Evolutionary conservation across 2,113 vertebrate species (phyloP).

Genomic region (Engraulis encrasicolus): DNA sequence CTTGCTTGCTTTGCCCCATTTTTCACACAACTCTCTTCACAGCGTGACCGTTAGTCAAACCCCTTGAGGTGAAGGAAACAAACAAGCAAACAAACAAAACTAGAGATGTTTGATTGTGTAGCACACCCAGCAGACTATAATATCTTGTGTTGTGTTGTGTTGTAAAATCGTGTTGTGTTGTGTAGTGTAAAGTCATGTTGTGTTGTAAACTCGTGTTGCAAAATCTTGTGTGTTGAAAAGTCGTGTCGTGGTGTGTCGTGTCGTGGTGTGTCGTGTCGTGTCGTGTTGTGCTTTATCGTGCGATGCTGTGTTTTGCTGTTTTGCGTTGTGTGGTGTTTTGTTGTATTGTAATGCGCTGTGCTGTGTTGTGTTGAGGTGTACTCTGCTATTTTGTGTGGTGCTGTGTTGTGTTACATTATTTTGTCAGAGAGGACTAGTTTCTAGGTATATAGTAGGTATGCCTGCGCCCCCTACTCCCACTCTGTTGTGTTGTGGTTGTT

Average conservation of each 20-base stretch:
- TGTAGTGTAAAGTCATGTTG: neutral
- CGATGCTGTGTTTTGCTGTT: too few relatives aligned
- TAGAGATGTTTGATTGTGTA: neutral
- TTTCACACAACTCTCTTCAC: neutral
- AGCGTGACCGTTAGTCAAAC: neutral
- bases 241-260: too few relatives aligned
- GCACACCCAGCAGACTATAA: too few relatives aligned
- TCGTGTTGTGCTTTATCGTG: too few relatives aligned
- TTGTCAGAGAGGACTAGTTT: neutral
- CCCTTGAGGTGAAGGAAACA: conserved; percentile 22
- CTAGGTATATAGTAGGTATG: conserved; percentile 4
- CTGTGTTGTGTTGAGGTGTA: conserved; percentile 35
- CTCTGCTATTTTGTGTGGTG: too few relatives aligned
- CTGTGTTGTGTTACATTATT: neutral
- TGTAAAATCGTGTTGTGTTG: neutral
- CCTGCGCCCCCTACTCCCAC: neutral
- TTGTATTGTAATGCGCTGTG: too few relatives aligned
- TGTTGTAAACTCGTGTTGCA: too few relatives aligned
- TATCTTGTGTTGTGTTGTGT: conserved; percentile 34
- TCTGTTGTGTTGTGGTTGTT: conserved; percentile 21
- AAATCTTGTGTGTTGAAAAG: too few relatives aligned
- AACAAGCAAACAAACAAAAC: conserved; percentile 7
- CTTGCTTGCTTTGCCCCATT: conserved; percentile 18
- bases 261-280: too few relatives aligned
- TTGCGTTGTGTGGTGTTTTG: too few relatives aligned